phyloP scores from a whole-genome alignment of 2,888 invertebrate genomes.

The Andrena marginata region DNA sequence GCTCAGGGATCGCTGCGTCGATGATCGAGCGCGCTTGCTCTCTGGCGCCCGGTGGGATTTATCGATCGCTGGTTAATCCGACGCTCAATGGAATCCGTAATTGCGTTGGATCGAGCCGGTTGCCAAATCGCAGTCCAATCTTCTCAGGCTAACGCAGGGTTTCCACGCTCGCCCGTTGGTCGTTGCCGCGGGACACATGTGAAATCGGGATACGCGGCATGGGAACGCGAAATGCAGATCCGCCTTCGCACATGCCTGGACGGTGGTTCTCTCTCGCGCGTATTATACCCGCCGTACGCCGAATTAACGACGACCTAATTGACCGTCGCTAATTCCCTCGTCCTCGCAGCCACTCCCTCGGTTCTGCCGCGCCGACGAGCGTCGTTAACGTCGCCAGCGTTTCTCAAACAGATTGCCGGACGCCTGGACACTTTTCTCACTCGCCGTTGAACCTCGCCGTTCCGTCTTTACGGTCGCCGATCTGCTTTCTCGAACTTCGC shows the following conservation, averaged over 20 bases:
- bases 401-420: slow-evolving; percentile 35
- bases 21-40: not conserved
- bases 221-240: slow-evolving; percentile 72
- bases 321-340: slow-evolving; percentile 69
- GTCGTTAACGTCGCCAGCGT: slow-evolving; percentile 47
- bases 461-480: not conserved
- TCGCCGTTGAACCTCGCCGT: not conserved
- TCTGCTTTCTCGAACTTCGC: not conserved
- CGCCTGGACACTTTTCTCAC: not conserved
- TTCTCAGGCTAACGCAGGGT: slow-evolving; percentile 38
- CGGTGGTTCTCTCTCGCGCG: slow-evolving; percentile 15
- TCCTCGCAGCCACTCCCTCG: slow-evolving; percentile 20
- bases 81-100: not conserved
- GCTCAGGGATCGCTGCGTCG: not conserved
- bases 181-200: slow-evolving; percentile 61
- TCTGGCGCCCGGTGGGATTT: not conserved
- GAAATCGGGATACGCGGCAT: slow-evolving; percentile 62
- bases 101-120: slow-evolving; percentile 5
- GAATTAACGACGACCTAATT: slow-evolving; percentile 71
- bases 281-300: slow-evolving; percentile 51
- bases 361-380: slow-evolving; percentile 25
- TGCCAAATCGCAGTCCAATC: slow-evolving; percentile 15
- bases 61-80: not conserved
- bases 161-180: not conserved
- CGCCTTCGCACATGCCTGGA: slow-evolving; percentile 69